These are phyloP conservation scores for Cladopsammia gracilis DNA, from an alignment of 64 coral and sea anemone genomes.

Conservation along the genomic window DNA sequence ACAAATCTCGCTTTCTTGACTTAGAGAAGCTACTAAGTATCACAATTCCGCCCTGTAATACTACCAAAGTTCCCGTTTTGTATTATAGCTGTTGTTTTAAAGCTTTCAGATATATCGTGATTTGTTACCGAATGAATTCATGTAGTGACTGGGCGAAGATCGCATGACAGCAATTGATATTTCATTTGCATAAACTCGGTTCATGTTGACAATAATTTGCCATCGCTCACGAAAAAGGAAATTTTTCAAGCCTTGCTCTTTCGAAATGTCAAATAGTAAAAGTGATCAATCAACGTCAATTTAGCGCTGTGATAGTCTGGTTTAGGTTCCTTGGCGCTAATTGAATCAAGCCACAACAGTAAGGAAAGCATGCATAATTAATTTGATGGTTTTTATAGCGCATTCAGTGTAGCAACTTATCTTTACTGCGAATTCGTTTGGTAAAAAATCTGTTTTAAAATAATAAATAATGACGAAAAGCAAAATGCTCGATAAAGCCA, in stretches of 20 bases:
- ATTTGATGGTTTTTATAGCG: neutral
- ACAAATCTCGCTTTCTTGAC: neutral
- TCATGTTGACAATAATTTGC: neutral
- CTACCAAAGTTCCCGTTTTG: neutral
- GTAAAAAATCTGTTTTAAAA: too few species aligned
- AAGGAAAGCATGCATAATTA: conserved; percentile 22
- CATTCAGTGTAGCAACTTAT: too few species aligned
- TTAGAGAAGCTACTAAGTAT: neutral
- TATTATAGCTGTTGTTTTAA: neutral
- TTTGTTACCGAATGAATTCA: neutral
- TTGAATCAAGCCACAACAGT: neutral
- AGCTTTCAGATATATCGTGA: neutral
- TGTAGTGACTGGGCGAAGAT: conserved; percentile 41
- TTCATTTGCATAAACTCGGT: conserved; percentile 28
- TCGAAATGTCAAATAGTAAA: neutral
- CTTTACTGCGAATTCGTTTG: too few species aligned
- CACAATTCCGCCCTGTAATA: neutral
- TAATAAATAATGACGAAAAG: too few species aligned
- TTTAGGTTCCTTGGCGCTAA: neutral
- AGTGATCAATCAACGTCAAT: too few species aligned
- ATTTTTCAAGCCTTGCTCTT: neutral
- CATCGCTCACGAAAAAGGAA: conserved; percentile 20
- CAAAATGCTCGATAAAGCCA: too few species aligned
- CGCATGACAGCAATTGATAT: conserved; percentile 15
- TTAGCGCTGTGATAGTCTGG: too few species aligned